Evolutionary conservation across 2,888 invertebrate genomes (phyloP).

Genomic region (Fragum sueziense): DNA sequence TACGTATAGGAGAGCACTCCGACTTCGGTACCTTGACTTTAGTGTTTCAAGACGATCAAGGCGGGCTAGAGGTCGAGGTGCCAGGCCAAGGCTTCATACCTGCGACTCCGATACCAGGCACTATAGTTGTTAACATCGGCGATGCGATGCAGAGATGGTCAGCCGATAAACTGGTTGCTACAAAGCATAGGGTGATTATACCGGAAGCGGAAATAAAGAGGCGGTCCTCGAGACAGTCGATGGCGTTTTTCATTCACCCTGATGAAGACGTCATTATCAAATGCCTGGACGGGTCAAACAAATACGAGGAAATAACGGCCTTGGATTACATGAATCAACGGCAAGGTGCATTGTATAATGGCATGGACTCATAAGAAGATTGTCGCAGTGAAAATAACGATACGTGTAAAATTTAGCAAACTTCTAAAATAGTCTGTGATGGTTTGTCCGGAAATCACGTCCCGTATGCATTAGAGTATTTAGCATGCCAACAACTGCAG

Average conservation of each 20-base stretch:
- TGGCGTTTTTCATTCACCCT: slow-evolving; percentile 66
- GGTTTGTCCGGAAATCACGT: too few species aligned
- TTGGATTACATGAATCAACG: slow-evolving; percentile 56
- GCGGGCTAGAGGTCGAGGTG: slow-evolving; percentile 61
- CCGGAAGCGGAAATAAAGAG: slow-evolving; percentile 51
- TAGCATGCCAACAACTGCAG: too few species aligned
- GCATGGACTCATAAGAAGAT: too few species aligned
- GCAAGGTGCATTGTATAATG: neutral
- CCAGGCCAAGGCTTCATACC: slow-evolving; percentile 87
- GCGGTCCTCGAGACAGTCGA: slow-evolving; percentile 52
- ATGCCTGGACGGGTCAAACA: slow-evolving; percentile 69
- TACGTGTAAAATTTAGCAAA: too few species aligned
- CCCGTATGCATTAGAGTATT: too few species aligned
- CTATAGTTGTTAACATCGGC: slow-evolving; percentile 90
- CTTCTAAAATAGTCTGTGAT: too few species aligned
- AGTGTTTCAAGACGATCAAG: slow-evolving; percentile 67
- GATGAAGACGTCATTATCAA: slow-evolving; percentile 60
- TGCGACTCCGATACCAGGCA: slow-evolving; percentile 89
- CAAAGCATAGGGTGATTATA: slow-evolving; percentile 79
- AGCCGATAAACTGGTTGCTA: slow-evolving; percentile 87
- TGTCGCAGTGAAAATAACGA: too few species aligned
- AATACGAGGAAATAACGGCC: slow-evolving; percentile 68
- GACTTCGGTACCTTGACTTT: slow-evolving; percentile 68
- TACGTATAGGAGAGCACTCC: slow-evolving; percentile 67
- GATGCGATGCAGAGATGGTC: slow-evolving; percentile 90